Base-by-base conservation (phyloP, 2,113 vertebrate genomes). In the Seriola quinqueradiata region DNA sequence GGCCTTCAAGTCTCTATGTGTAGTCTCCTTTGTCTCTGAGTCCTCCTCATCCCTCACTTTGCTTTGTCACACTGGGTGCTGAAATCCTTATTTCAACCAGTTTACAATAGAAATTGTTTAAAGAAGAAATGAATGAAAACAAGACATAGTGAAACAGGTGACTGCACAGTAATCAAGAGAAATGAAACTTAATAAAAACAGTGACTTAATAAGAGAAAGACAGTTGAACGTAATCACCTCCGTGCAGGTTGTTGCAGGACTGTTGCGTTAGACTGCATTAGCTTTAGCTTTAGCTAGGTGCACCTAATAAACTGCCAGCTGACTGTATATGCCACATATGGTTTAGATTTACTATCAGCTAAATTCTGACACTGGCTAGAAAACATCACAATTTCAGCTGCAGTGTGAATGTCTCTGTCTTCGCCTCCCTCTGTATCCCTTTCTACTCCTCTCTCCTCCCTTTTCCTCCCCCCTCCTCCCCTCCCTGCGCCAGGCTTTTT, bases 401-500 rank as follows among this genome's bases (percentile, higher is more conserved):
- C 77, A 42, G 48, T 69, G 42, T 77, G 54, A 77, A 48, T 25
- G 34, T 50, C 70, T 60, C 4, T 34, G 44, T 55, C 63, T 57
- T 55, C 23, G 2, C n/a, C 38, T 69, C 34, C 64, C 78, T 85
- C 68, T 66, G 71, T 46, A 52, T 77, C 75, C 69, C 48, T 25
- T 34, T 69, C 17, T 50, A 8, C 40, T 42, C 19, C 50, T 17
- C 80, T 83, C 67, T 63, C n/a, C 48, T 61, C 42, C 55, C 80
- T 81, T 59, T 59, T 4, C 68, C 96, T 92, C 90, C 92, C 89
- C 91, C 25, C 94, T 93, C 92, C 93, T 50, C 50, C 40, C 2
- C 86, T 61, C 77, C 93, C 69, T 94, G 92, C 73, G 63, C 69
- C 75, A 28, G 19, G 68, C 85, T 88, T 81, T 92, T 86, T 89